Conservation (phyloP, 2,797 vertebrate genomes). For the Coregonus ussuriensis region DNA sequence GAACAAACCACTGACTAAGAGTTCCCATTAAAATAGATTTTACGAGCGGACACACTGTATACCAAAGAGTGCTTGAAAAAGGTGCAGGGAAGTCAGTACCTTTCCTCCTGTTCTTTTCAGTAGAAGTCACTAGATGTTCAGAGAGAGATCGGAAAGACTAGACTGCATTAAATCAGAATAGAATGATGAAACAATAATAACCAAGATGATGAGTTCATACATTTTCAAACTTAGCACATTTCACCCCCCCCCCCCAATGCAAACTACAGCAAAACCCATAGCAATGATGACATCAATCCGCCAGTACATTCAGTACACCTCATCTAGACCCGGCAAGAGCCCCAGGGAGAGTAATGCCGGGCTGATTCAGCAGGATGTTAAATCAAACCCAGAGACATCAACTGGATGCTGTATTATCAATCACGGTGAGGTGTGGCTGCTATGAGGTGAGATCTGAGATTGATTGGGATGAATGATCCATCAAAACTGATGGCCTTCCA, state of each 20-base stretch:
- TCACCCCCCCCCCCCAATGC: slow-evolving; percentile 38
- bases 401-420: slow-evolving; percentile 75
- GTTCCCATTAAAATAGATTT: slow-evolving; percentile 40
- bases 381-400: slow-evolving; percentile 75
- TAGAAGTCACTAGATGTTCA: background rate
- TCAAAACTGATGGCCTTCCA: slow-evolving; percentile 61
- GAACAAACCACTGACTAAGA: slow-evolving; percentile 36
- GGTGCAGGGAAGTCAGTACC: slow-evolving; percentile 36
- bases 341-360: slow-evolving; percentile 39
- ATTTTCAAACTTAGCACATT: slow-evolving; percentile 52
- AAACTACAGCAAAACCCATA: slow-evolving; percentile 30
- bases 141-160: background rate
- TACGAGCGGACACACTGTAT: slow-evolving; percentile 23
- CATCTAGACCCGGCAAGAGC: background rate
- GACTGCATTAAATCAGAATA: background rate
- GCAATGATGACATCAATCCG: slow-evolving; percentile 40
- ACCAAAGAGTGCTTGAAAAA: slow-evolving; percentile 31
- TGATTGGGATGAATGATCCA: slow-evolving; percentile 68
- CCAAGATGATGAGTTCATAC: slow-evolving; percentile 57
- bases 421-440: slow-evolving; percentile 55
- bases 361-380: slow-evolving; percentile 75
- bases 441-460: slow-evolving; percentile 67
- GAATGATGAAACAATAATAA: slow-evolving; percentile 33
- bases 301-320: slow-evolving; percentile 18
- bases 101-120: slow-evolving; percentile 3